These are phyloP conservation scores for Hypselothyrea guttata DNA, from an alignment of 2,888 invertebrate genomes.

Conservation along the genomic window DNA sequence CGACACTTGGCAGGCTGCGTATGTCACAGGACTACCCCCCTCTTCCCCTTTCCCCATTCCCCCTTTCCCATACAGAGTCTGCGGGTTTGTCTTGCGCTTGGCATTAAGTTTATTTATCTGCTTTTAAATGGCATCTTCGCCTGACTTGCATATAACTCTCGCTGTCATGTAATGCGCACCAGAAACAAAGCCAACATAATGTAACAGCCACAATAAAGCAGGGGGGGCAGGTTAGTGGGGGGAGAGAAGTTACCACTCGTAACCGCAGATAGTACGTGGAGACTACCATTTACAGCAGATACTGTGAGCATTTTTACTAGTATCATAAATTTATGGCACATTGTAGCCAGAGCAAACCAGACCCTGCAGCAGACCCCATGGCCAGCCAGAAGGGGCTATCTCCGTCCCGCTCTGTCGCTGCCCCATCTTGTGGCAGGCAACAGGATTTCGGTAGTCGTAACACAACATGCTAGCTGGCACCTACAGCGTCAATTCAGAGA, in stretches of 20 bases:
- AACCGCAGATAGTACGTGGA: conserved; percentile 40
- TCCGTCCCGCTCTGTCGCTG: too few species aligned
- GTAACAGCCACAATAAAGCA: conserved; percentile 49
- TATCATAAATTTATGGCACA: conserved; percentile 76
- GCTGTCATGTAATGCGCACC: conserved; percentile 71
- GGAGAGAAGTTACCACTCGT: conserved; percentile 10
- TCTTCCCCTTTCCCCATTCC: too few species aligned
- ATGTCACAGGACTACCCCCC: conserved; percentile 28
- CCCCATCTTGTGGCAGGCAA: conserved; percentile 6
- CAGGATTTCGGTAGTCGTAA: conserved; percentile 56
- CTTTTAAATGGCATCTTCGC: conserved; percentile 75
- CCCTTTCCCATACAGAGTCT: background rate
- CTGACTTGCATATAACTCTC: conserved; percentile 70
- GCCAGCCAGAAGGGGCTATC: too few species aligned
- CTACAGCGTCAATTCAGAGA: conserved; percentile 54
- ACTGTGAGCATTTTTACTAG: conserved; percentile 71
- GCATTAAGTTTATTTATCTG: conserved; percentile 74
- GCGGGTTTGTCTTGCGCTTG: conserved; percentile 21
- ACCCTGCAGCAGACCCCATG: conserved; percentile 1
- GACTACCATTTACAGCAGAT: conserved; percentile 66
- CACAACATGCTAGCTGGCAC: conserved; percentile 72
- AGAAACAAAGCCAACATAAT: conserved; percentile 77
- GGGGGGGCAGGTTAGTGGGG: background rate
- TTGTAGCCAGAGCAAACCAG: conserved; percentile 42
- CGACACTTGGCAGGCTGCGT: conserved; percentile 54